Conservation (phyloP, 1,140 invertebrate genomes). For the Solenopsis fugax region DNA sequence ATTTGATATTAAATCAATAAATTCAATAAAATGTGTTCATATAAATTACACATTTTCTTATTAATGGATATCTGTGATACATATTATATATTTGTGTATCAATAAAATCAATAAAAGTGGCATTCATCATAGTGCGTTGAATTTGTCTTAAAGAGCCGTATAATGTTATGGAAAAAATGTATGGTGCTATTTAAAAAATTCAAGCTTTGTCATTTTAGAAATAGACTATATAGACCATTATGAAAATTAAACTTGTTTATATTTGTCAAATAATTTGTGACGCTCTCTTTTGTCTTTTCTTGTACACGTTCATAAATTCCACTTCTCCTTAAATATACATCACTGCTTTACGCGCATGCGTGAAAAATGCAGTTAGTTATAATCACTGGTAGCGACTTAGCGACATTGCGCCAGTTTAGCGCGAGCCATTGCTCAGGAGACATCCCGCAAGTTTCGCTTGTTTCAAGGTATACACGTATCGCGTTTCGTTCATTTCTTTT, state of each 20-base stretch:
- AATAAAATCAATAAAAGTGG: too few species aligned
- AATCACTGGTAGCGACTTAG: not conserved
- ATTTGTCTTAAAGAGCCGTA: too few species aligned
- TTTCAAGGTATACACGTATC: conserved; percentile 81
- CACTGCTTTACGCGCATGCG: not conserved
- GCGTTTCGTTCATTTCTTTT: not conserved
- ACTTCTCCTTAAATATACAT: not conserved
- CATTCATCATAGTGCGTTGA: too few species aligned
- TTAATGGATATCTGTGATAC: too few species aligned
- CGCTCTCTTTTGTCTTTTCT: not conserved
- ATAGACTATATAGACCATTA: not conserved
- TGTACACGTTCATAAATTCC: not conserved
- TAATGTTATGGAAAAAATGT: too few species aligned
- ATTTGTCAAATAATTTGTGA: not conserved
- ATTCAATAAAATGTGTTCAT: too few species aligned
- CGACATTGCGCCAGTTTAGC: conserved; percentile 81
- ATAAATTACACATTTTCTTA: too few species aligned
- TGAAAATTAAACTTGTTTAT: not conserved
- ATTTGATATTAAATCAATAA: too few species aligned
- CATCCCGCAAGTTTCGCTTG: conserved; percentile 80
- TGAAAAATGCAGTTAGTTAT: not conserved
- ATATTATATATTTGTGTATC: too few species aligned
- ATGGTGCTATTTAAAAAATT: too few species aligned
- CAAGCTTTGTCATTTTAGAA: not conserved
- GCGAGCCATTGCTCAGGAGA: conserved; percentile 85